These are phyloP conservation scores for Drosophila rufa DNA, from an alignment of 1,140 invertebrate species.

Conservation along the genomic window DNA sequence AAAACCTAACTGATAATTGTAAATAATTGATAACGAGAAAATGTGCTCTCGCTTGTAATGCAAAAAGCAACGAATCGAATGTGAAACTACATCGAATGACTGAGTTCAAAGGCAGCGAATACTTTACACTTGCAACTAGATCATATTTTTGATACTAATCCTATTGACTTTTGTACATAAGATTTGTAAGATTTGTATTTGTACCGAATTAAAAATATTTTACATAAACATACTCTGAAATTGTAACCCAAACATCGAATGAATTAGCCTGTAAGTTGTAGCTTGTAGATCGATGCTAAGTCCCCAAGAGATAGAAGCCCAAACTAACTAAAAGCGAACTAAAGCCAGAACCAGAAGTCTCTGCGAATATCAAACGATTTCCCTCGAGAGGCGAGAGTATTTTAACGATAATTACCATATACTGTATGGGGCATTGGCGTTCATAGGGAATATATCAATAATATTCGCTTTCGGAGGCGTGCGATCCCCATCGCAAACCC, in stretches of 20 bases:
- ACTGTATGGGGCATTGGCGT: conserved; percentile 45
- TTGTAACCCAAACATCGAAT: conserved; percentile 49
- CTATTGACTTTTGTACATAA: conserved; percentile 49
- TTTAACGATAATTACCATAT: conserved; percentile 58
- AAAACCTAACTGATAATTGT: conserved; percentile 45
- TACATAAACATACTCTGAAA: conserved; percentile 21
- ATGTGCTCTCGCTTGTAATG: conserved; percentile 19
- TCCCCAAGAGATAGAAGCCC: background rate
- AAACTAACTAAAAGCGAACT: conserved; percentile 2
- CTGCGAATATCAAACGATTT: conserved; percentile 24
- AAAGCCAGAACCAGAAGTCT: conserved; percentile 22
- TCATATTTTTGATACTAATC: conserved; percentile 45
- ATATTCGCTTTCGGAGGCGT: conserved; percentile 58
- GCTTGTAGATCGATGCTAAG: too few relatives aligned
- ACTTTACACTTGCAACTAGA: conserved; percentile 42
- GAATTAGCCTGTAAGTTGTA: conserved; percentile 33
- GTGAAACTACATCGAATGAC: conserved; percentile 58
- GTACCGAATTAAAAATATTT: conserved; percentile 16
- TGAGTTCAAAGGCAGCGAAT: conserved; percentile 75
- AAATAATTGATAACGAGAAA: conserved; percentile 42
- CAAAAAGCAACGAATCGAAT: conserved; percentile 67
- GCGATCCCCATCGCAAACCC: background rate
- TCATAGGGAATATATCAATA: conserved; percentile 48
- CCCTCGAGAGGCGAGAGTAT: conserved; percentile 27
- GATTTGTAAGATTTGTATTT: conserved; percentile 29